These are phyloP conservation scores for Euzetes globulus DNA, from an alignment of 2,888 invertebrate species.

Conservation along the genomic window DNA sequence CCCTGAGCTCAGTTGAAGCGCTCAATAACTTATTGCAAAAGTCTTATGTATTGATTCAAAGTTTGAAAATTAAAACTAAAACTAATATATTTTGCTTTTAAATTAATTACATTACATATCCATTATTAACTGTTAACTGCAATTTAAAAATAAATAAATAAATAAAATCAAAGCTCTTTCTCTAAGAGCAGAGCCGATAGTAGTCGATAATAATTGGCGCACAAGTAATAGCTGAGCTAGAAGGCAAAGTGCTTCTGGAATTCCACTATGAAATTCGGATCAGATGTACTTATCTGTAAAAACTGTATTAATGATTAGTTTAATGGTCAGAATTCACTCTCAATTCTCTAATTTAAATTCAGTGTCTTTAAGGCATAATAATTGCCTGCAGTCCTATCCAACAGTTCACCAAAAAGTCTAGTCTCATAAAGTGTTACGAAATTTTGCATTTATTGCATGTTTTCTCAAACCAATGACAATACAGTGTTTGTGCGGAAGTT, in stretches of 20 bases:
- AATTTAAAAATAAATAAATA: slow-evolving; percentile 16
- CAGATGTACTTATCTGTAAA: background rate
- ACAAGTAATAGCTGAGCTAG: background rate
- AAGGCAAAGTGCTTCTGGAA: slow-evolving; percentile 20
- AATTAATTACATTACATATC: slow-evolving; percentile 26
- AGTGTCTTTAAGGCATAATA: background rate
- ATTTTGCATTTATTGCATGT: background rate
- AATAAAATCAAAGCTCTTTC: background rate
- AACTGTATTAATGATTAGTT: background rate
- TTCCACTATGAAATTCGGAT: background rate
- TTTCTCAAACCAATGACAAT: background rate
- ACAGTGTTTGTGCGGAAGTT: background rate
- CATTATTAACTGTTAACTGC: slow-evolving; percentile 26
- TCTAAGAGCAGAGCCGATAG: background rate
- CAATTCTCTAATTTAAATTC: background rate
- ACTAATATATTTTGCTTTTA: background rate
- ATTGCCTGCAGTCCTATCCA: background rate
- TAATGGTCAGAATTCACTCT: slow-evolving; percentile 9
- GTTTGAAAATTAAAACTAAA: background rate
- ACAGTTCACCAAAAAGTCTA: background rate
- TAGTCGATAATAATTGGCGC: background rate
- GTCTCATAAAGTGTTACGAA: background rate
- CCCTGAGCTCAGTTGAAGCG: background rate
- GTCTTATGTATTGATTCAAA: background rate
- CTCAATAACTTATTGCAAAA: background rate